A percentile compares a stretch with the other conserved stretches of the same genome.
Evolutionary conservation across 2,797 vertebrate species (phyloP).

Genomic region (Pagetopsis macropterus): DNA sequence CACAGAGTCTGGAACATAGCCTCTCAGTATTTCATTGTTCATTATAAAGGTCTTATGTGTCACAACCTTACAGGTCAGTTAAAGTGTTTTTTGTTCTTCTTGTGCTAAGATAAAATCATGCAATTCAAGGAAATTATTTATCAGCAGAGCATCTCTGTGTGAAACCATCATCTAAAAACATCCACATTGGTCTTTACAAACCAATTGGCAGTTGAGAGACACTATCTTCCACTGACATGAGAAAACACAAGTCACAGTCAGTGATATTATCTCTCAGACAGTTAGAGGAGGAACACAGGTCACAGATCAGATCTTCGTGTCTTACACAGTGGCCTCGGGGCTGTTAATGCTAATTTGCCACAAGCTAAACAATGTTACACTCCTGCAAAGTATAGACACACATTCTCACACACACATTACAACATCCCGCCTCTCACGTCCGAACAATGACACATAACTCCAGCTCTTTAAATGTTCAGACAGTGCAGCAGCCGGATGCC

Average conservation of each 20-base stretch:
- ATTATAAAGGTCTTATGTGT: no score
- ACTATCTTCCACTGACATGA: background rate
- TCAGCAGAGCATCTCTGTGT: background rate
- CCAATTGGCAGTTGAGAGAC: background rate
- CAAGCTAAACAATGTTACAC: slow-evolving; percentile 4
- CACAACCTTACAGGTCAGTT: no score
- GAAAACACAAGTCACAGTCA: background rate
- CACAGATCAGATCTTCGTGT: slow-evolving; percentile 26
- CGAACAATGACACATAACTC: slow-evolving; percentile 40
- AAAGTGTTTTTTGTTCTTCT: no score
- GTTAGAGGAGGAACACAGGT: slow-evolving; percentile 13
- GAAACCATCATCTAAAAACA: background rate
- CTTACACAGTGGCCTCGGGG: slow-evolving; percentile 27
- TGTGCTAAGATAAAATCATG: background rate
- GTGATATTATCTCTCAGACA: slow-evolving; percentile 21
- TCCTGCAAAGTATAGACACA: background rate
- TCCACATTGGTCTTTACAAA: no score
- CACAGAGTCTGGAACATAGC: no score
- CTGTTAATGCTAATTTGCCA: slow-evolving; percentile 21
- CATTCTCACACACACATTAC: slow-evolving; percentile 8
- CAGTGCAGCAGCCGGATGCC: slow-evolving; percentile 37
- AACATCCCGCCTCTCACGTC: slow-evolving; percentile 31
- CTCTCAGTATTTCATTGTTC: no score
- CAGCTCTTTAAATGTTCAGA: slow-evolving; percentile 37
- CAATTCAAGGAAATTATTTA: background rate